phyloP scores from a whole-genome alignment of 2,797 vertebrate genomes.

The Aselliscus stoliczkanus region DNA sequence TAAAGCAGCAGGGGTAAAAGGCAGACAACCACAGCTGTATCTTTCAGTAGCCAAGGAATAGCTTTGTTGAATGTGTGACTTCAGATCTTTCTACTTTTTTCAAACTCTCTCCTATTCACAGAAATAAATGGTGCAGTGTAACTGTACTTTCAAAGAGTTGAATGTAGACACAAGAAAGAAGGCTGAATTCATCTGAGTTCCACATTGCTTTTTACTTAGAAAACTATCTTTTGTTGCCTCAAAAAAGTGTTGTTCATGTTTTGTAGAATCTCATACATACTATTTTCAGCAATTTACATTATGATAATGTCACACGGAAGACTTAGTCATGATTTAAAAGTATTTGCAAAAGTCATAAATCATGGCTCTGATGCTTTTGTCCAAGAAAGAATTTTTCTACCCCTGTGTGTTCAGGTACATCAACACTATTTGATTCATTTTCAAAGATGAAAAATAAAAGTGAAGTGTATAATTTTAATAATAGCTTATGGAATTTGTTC shows the following conservation, averaged over 20 bases:
- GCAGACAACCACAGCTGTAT: neutral
- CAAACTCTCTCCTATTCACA: neutral
- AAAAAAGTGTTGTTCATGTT: neutral
- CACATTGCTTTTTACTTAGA: neutral
- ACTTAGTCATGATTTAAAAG: neutral
- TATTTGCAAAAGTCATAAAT: neutral
- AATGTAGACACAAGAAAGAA: neutral
- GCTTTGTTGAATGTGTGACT: neutral
- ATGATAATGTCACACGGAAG: neutral
- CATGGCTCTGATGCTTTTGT: neutral
- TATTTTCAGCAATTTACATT: constrained; percentile 40
- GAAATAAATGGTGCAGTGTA: neutral
- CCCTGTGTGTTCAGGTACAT: neutral
- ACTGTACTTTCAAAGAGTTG: neutral
- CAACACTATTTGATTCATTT: neutral
- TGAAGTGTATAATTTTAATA: neutral
- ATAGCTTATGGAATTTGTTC: neutral
- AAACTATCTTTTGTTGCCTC: neutral
- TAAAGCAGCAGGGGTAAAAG: neutral
- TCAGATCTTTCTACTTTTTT: neutral
- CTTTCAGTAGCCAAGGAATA: neutral
- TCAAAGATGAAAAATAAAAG: constrained; percentile 1
- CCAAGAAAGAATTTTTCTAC: neutral
- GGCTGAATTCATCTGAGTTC: neutral
- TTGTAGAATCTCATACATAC: neutral